Base-by-base conservation (phyloP, 2,888 invertebrate species). In the Eubasilissa splendida region DNA sequence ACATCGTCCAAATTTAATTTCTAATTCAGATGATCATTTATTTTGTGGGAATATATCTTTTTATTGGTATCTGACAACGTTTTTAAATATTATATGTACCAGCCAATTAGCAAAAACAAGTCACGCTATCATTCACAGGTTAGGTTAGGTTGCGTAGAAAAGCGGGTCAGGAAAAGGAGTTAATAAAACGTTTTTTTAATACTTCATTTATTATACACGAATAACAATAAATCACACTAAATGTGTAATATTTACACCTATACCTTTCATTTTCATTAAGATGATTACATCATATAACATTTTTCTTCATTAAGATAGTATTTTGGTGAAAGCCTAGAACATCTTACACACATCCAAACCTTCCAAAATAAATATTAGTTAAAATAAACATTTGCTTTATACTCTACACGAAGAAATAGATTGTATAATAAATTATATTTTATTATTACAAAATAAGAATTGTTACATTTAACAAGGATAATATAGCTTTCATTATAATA, bases 191-290 rank as follows among this genome's bases (percentile, higher is more conserved):
- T 14, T 59, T 58, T 68, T 59, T 76, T 65, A 80, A 80, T 80
- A 80, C 63, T 80, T 68, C 73, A 76, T 77, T 77, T 77, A 68
- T 77, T 77, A 53, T 77, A 77, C 77, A 77, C 77, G 77, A 68
- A 77, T 77, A 77, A 77, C 77, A 77, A 77, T 84, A 82, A 71
- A 80, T 80, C 81, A 84, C 84, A 82, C 83, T 80, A 84, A 80
- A 84, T 82, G 80, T 80, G 79, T 79, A 80, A 73, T 83, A 83
- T 83, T 80, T 83, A 83, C 83, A 83, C 56, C 79, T 80, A 83
- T 53, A 66, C 53, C 60, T 12, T 10, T 60, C 42, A 65, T 79
- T 65, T 79, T 74, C 79, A 79, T 74, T 54, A 68, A 75, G 73
- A 79, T 70, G 74, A 68, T 54, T 79, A 79, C 79, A 79, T 79